Base-by-base conservation (phyloP, 2,888 invertebrate species). In the Megaustenia siamemsis region DNA sequence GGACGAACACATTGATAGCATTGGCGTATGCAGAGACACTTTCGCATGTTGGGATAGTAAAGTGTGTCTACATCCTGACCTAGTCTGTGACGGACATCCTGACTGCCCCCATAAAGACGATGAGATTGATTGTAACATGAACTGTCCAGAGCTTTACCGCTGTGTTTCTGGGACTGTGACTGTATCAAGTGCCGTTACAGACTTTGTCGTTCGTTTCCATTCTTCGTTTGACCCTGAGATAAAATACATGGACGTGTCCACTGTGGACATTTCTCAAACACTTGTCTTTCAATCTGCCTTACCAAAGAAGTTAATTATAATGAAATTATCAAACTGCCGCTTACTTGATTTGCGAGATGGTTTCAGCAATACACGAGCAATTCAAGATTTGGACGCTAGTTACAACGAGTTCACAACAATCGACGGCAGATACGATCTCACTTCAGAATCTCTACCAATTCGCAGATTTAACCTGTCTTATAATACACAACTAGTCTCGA, bases 61-160 rank as follows among this genome's bases (percentile, higher is more conserved):
- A 12, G 35, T 82, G 6, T 82, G 75, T 63, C 32, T 82, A 8
- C 81, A 81, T 38, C 81, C 81, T 38, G 71, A 71, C n/a, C 43
- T 10, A 15, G 56, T 81, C 15, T 81, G 81, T 32, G 81, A 81
- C 81, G 45, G 35, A 12, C 63, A 81, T 21, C 38, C 38, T 6
- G 32, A 81, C 40, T 81, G 81, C 32, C 56, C 81, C 10, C 1
- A 56, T 38, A 56, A 53, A 18, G 81, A 81, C 38, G 81, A 81
- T 40, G 81, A 81, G n/a, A 38, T 71, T 21, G 49, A 53, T 24
- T 81, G 81, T 53, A 18, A 71, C 28, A 71, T 81, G 10, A 35
- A 49, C 2, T 81, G 81, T n/a, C 56, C 35, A 10, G 0, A 71
- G 81, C 5, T 56, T 81, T 56, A 4, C 53, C n/a, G n/a, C 10